Evolutionary conservation across 53 echinoderm and acorn worm species (phyloP).

Genomic region (Astropecten irregularis): DNA sequence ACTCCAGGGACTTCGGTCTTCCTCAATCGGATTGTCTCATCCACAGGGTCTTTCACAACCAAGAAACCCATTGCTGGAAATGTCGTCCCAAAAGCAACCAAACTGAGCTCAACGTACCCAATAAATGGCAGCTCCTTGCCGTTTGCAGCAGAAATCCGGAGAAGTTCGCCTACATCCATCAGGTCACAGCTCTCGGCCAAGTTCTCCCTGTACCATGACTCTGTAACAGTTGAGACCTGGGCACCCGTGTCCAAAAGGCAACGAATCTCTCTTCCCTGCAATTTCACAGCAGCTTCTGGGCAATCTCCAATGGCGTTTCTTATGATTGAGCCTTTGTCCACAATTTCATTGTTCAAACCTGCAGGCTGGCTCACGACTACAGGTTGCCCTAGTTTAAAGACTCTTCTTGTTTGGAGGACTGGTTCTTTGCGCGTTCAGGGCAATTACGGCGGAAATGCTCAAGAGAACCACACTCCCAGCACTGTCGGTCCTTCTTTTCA

Average conservation of each 20-base stretch:
- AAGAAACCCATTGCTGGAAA: slow-evolving; percentile 70
- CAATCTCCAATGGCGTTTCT: slow-evolving; percentile 25
- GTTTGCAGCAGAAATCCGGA: slow-evolving; percentile 63
- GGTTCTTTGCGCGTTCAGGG: background rate
- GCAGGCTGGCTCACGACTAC: too few species aligned
- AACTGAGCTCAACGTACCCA: slow-evolving; percentile 71
- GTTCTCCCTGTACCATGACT: slow-evolving; percentile 64
- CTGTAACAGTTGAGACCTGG: slow-evolving; percentile 79
- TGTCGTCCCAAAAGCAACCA: slow-evolving; percentile 45
- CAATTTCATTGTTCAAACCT: too few species aligned
- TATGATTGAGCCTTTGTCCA: slow-evolving; percentile 49
- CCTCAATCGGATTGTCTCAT: slow-evolving; percentile 28
- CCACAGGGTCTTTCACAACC: slow-evolving; percentile 66
- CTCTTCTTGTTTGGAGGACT: too few species aligned
- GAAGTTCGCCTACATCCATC: slow-evolving; percentile 47
- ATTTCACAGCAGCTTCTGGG: background rate
- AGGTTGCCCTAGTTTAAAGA: slow-evolving; percentile 63
- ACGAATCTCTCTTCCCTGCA: background rate
- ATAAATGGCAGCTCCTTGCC: slow-evolving; percentile 62
- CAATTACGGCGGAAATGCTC: slow-evolving; percentile 16
- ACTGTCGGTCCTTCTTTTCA: background rate
- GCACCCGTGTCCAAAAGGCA: too few species aligned
- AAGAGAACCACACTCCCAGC: background rate
- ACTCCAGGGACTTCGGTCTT: slow-evolving; percentile 62
- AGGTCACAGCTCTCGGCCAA: slow-evolving; percentile 52